Base-by-base conservation (phyloP, 2,797 vertebrate genomes). In the Sciaenops ocellatus region DNA sequence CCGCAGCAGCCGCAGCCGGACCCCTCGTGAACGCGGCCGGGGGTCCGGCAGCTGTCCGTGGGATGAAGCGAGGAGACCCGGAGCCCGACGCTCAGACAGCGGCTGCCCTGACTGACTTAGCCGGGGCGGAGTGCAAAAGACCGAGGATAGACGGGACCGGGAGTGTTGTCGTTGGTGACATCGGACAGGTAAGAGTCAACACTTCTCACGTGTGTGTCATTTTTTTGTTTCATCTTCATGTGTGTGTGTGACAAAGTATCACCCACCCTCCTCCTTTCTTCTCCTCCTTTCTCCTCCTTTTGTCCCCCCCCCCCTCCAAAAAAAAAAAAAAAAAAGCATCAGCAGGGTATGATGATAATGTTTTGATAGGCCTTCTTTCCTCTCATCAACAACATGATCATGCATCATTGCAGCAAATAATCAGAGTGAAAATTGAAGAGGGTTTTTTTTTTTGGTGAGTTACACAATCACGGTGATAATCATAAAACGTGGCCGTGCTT, bases 51-150 rank as follows among this genome's bases (percentile, higher is more conserved):
- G 89, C 89, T 48, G 90, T 93, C 69, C 93, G 94, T 16, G 94
- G 85, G 16, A 94, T 95, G 94, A 95, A 95, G 89, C 90, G 95
- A 79, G 95, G 94, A 66, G 95, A 95, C 85, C 94, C 95, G 69
- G 95, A 95, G 89, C 93, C 95, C 38, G 95, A 95, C 85, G 92
- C 92, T 24, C 93, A 94, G 57, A 71, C 94, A 44, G 89, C 93
- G 54, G 91, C 91, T 85, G 87, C 84, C 44, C 85, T 94, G 51
- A 78, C 87, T 15, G 94, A 95, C 69, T 59, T 92, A 30, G 26
- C 92, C 86, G 94, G 81, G 63, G 94, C 94, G 71, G 95, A 95
- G 84, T 94, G 94, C 92, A 95, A 95, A 26, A 93, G 94, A 92
- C 88, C 95, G 0, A 76, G 95, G 83, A 95, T 95, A 91, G 95